Percentiles rank a stretch among this genome's conserved stretches.
These are phyloP conservation scores for Apeira syringaria DNA, from an alignment of 2,888 invertebrate species.

Conservation along the genomic window DNA sequence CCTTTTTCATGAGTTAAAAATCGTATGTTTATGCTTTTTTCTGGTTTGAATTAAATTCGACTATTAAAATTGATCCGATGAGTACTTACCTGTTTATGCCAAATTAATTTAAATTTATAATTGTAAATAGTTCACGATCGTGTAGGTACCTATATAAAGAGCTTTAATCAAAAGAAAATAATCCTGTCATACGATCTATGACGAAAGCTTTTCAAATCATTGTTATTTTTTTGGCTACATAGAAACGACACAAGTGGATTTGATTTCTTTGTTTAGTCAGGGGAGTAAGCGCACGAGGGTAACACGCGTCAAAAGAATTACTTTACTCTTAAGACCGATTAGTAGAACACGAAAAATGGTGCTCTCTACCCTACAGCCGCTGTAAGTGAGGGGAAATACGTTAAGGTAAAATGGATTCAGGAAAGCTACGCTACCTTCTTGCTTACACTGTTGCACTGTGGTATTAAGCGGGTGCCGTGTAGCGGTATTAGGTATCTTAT, in stretches of 20 bases:
- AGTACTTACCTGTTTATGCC: too few relatives aligned
- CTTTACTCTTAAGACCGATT: constrained; percentile 26
- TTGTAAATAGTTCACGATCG: too few relatives aligned
- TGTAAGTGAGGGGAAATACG: constrained; percentile 19
- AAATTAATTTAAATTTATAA: too few relatives aligned
- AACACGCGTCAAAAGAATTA: constrained; percentile 34
- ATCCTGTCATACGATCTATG: too few relatives aligned
- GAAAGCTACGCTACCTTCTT: too few relatives aligned
- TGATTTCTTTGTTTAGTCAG: constrained; percentile 38
- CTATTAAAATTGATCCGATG: too few relatives aligned
- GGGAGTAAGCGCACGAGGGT: constrained; percentile 31
- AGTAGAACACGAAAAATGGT: constrained; percentile 27
- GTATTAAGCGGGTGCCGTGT: too few relatives aligned
- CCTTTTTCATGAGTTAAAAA: too few relatives aligned
- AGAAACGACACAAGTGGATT: constrained; percentile 27
- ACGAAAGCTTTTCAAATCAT: constrained; percentile 14
- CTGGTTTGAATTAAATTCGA: too few relatives aligned
- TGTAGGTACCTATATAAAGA: too few relatives aligned
- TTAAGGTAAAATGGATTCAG: constrained; percentile 22
- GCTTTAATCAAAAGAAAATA: constrained; percentile 12
- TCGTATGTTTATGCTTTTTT: too few relatives aligned
- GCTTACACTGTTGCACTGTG: constrained; percentile 11
- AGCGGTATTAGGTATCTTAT: too few relatives aligned
- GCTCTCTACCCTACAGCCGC: constrained; percentile 7
- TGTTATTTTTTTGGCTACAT: constrained; percentile 20